phyloP scores from a whole-genome alignment of 2,113 vertebrate genomes.

The Dendropsophus ebraccatus region DNA sequence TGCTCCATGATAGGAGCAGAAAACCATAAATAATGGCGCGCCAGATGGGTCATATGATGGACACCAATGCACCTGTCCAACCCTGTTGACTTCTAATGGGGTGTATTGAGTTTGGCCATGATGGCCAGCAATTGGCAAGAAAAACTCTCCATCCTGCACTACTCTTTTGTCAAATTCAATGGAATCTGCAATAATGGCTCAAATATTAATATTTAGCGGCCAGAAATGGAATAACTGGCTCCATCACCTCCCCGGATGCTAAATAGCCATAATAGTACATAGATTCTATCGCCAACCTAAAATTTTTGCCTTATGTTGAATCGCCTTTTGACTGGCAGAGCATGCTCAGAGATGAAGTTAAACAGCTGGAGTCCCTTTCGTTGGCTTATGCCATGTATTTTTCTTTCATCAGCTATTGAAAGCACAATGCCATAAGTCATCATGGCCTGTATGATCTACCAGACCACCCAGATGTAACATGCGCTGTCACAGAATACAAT shows the following conservation, averaged over 20 bases:
- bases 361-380: not conserved
- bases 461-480: conserved; percentile 28
- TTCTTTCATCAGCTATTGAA: conserved; percentile 27
- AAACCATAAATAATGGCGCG: too few species aligned
- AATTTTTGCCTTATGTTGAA: not conserved
- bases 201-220: too few species aligned
- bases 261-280: not conserved
- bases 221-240: not conserved
- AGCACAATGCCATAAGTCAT: conserved; percentile 11
- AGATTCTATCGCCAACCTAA: not conserved
- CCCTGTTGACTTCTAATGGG: too few species aligned
- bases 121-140: too few species aligned
- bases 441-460: conserved; percentile 3
- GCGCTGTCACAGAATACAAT: not conserved
- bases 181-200: too few species aligned
- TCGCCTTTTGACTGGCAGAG: not conserved
- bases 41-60: too few species aligned
- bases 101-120: too few species aligned
- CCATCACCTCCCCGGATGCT: not conserved
- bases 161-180: too few species aligned
- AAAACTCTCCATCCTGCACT: too few species aligned
- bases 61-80: too few species aligned
- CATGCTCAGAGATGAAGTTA: conserved; percentile 5
- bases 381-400: not conserved
- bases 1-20: too few species aligned